phyloP scores from a whole-genome alignment of 2,888 invertebrate species.

The Drosophila putrida region DNA sequence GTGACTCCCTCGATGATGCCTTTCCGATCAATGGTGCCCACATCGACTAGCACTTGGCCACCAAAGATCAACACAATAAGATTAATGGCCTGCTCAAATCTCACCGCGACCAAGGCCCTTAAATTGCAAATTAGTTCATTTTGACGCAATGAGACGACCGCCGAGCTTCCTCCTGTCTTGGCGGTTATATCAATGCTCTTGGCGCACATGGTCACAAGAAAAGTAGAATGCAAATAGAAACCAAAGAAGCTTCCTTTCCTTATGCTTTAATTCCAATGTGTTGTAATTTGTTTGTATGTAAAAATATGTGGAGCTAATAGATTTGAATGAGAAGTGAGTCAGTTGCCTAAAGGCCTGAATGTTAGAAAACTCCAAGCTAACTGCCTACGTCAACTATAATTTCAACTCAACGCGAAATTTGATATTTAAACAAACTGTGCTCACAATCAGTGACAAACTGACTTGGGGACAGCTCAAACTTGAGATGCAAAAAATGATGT shows the following conservation, averaged over 20 bases:
- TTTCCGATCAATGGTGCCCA: conserved; percentile 59
- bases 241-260: background rate
- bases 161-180: conserved; percentile 44
- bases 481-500: background rate
- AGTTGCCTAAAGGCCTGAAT: background rate
- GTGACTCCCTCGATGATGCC: conserved; percentile 66
- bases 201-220: conserved; percentile 21
- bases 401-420: background rate
- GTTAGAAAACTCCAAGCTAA: background rate
- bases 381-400: background rate
- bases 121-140: conserved; percentile 64
- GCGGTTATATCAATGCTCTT: conserved; percentile 59
- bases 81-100: conserved; percentile 54
- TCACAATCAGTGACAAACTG: background rate
- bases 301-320: background rate
- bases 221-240: background rate
- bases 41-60: conserved; percentile 57
- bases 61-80: conserved; percentile 58
- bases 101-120: conserved; percentile 61
- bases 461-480: background rate
- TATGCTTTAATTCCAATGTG: background rate
- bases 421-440: background rate
- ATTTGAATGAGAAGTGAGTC: background rate
- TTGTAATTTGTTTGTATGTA: conserved; percentile 11
- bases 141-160: conserved; percentile 51